phyloP scores from a whole-genome alignment of 2,113 vertebrate species.

The Propithecus coquereli region DNA sequence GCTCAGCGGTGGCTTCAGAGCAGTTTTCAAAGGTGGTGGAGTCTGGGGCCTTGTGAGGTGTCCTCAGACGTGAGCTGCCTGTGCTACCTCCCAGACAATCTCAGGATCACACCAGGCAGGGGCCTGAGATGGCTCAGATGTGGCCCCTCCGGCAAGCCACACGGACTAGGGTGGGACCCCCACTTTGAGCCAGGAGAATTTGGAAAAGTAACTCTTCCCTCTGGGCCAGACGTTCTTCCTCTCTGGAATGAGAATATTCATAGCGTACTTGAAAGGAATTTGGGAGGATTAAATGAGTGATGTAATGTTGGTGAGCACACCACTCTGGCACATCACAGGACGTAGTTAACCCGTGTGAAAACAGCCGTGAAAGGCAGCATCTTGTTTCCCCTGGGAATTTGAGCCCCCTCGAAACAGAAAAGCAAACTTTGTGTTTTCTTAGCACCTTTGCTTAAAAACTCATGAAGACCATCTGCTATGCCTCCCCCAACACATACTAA shows the following conservation, averaged over 20 bases:
- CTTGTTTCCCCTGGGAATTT: background rate
- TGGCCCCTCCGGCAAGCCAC: background rate
- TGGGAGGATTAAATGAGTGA: background rate
- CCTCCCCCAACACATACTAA: background rate
- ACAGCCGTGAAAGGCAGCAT: background rate
- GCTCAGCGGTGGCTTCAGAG: background rate
- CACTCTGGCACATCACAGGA: background rate
- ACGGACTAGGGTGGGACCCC: background rate
- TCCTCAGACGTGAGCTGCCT: background rate
- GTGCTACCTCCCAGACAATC: background rate
- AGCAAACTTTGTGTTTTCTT: constrained; percentile 28
- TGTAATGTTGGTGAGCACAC: background rate
- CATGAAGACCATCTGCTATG: background rate
- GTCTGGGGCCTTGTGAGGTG: background rate
- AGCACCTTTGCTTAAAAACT: constrained; percentile 7
- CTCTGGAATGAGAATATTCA: background rate
- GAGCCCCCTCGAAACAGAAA: background rate
- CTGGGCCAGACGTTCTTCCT: background rate
- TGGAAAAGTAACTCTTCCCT: background rate
- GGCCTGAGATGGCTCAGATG: rapidly evolving
- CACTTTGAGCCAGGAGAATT: background rate
- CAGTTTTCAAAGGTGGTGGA: background rate
- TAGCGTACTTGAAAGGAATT: background rate
- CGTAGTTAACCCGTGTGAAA: rapidly evolving
- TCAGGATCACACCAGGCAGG: background rate